Evolutionary conservation across 2,888 invertebrate genomes (phyloP).

Genomic region (Ceratothoa steindachneri): DNA sequence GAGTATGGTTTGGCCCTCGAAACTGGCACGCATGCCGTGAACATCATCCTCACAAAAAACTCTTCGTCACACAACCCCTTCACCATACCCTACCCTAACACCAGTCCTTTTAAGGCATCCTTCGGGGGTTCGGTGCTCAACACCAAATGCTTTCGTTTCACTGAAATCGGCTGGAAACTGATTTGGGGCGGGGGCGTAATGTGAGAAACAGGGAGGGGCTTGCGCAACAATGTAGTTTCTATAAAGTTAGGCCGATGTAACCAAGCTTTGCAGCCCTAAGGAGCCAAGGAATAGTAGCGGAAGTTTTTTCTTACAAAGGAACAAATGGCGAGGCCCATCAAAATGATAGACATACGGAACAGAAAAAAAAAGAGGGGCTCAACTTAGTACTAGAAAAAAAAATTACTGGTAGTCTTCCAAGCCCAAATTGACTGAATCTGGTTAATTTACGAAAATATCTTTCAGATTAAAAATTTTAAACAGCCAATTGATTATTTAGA

Average conservation of each 20-base stretch:
- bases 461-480: too few species aligned
- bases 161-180: too few species aligned
- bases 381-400: not conserved
- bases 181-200: too few species aligned
- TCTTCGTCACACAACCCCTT: conserved; percentile 1
- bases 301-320: not conserved
- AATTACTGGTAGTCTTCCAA: not conserved
- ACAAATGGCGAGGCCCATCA: conserved; percentile 4
- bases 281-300: not conserved
- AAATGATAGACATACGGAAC: not conserved
- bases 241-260: conserved; percentile 8
- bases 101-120: not conserved
- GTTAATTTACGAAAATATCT: too few species aligned
- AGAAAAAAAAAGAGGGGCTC: too few species aligned
- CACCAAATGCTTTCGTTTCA: too few species aligned
- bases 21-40: not conserved
- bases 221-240: not conserved
- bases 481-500: too few species aligned
- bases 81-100: conserved; percentile 3
- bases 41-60: not conserved
- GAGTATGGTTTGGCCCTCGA: conserved; percentile 5
- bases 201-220: too few species aligned
- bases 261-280: conserved; percentile 11
- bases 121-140: too few species aligned
- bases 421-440: too few species aligned